phyloP scores from a whole-genome alignment of 2,797 vertebrate genomes.

The Phaenicophaeus curvirostris region DNA sequence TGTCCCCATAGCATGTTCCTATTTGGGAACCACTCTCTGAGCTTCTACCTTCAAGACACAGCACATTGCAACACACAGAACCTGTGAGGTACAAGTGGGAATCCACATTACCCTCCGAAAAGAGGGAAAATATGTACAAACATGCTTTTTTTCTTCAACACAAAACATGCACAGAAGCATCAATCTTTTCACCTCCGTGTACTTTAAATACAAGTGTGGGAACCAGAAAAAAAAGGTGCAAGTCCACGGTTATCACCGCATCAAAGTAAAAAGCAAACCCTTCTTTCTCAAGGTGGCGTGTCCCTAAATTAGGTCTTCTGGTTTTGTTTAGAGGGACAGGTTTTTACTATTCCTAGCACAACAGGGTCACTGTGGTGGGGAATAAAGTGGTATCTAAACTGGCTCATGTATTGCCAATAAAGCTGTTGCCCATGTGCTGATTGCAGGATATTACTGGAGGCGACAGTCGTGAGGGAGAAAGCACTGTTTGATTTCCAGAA shows the following conservation, averaged over 20 bases:
- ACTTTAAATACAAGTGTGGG: not conserved
- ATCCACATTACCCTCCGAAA: not conserved
- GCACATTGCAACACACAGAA: not conserved
- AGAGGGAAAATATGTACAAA: not conserved
- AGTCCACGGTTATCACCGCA: not conserved
- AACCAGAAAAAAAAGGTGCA: not conserved
- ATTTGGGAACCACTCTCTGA: not conserved
- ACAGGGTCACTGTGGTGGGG: rapidly evolving
- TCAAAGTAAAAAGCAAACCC: not conserved
- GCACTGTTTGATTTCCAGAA: constrained; percentile 26
- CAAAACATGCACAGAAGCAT: not conserved
- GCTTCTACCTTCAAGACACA: not conserved
- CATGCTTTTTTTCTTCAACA: not conserved
- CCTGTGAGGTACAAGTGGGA: not conserved
- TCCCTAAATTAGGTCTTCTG: not conserved
- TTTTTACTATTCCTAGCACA: not conserved
- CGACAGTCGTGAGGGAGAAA: not conserved
- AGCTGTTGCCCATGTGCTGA: not conserved
- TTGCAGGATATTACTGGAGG: constrained; percentile 1
- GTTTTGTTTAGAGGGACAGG: not conserved
- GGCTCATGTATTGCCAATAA: not conserved
- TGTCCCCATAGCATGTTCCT: not conserved
- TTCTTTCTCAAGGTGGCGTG: not conserved
- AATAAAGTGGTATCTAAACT: not conserved
- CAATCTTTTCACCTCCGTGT: not conserved